Evolutionary conservation across 2,113 vertebrate genomes (phyloP).

Genomic region (Stegostoma tigrinum): DNA sequence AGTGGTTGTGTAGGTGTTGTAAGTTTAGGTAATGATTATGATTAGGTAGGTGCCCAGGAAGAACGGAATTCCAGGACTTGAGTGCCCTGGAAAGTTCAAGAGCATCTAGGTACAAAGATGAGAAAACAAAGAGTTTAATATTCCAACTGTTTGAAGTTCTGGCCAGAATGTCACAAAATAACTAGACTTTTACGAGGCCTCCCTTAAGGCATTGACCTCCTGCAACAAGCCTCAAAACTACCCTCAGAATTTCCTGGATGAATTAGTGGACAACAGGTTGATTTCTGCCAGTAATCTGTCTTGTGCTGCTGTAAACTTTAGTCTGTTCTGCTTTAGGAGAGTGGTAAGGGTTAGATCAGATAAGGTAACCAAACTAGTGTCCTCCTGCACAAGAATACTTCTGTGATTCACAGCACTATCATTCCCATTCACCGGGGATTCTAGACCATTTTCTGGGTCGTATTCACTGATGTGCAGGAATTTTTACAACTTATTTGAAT

Average conservation of each 20-base stretch:
- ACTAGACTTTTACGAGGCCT: background rate
- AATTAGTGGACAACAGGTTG: background rate
- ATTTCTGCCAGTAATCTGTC: background rate
- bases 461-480: background rate
- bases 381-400: background rate
- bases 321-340: background rate
- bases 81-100: background rate
- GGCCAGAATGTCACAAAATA: background rate
- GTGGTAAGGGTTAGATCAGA: background rate
- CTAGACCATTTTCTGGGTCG: background rate
- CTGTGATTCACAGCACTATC: too few species aligned
- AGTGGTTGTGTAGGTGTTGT: background rate
- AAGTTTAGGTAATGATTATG: background rate
- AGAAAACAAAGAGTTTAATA: background rate
- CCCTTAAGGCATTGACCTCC: background rate
- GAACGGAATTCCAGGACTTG: background rate
- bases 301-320: background rate
- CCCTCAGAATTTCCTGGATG: background rate
- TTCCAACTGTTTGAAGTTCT: background rate
- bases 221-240: background rate
- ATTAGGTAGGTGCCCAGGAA: background rate
- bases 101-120: background rate
- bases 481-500: background rate
- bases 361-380: background rate
- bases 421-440: background rate